Evolutionary conservation across 2,113 vertebrate species (phyloP).

Genomic region (Leptodactylus fuscus): DNA sequence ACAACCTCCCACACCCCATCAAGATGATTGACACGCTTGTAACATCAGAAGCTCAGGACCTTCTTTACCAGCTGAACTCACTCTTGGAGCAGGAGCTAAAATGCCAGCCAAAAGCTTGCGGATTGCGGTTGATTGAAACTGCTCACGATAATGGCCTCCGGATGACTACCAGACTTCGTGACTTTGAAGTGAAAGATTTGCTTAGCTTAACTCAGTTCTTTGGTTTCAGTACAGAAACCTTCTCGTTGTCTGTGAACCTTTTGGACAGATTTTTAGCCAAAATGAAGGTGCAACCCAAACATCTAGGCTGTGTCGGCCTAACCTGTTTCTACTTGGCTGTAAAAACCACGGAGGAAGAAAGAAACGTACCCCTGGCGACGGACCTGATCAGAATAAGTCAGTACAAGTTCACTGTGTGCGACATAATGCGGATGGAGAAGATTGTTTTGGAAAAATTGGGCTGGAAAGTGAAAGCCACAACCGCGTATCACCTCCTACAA

Average conservation of each 20-base stretch:
- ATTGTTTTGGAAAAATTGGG: conserved; percentile 92
- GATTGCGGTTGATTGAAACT: conserved; percentile 85
- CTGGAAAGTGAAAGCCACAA: conserved; percentile 90
- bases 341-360: conserved; percentile 89
- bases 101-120: conserved; percentile 87
- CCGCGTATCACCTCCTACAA: conserved; percentile 88
- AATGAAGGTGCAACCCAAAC: conserved; percentile 98
- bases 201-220: conserved; percentile 94
- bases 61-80: conserved; percentile 81
- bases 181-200: conserved; percentile 92
- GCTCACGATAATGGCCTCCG: conserved; percentile 89
- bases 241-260: conserved; percentile 88
- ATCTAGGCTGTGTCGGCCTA: conserved; percentile 92
- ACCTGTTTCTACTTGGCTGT: conserved; percentile 95
- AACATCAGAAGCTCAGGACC: conserved; percentile 71
- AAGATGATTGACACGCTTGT: conserved; percentile 90
- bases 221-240: conserved; percentile 88
- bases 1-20: conserved; percentile 45
- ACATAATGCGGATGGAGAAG: conserved; percentile 98
- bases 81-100: conserved; percentile 83
- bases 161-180: conserved; percentile 87
- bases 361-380: conserved; percentile 86
- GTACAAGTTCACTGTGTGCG: conserved; percentile 82
- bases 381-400: conserved; percentile 95
- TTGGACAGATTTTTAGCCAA: conserved; percentile 91